A percentile compares a stretch with the other conserved stretches of the same genome.
These are phyloP conservation scores for Melanostoma mellinum DNA, from an alignment of 2,888 invertebrate genomes.

Conservation along the genomic window DNA sequence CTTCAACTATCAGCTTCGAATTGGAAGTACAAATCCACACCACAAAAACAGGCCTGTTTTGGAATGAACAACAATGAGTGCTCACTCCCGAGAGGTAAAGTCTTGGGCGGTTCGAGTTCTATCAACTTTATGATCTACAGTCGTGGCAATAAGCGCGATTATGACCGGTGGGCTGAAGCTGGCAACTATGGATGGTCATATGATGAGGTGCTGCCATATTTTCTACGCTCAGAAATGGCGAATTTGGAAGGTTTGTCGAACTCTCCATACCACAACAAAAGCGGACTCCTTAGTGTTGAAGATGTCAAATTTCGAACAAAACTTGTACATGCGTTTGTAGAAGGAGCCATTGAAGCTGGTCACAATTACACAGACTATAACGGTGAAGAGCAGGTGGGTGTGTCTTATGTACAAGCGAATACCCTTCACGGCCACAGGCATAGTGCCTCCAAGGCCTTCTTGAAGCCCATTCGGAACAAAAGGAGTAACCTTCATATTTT, in stretches of 20 bases:
- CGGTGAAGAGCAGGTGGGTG: slow-evolving; percentile 85
- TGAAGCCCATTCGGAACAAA: slow-evolving; percentile 83
- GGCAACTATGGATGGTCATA: slow-evolving; percentile 91
- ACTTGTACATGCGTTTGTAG: slow-evolving; percentile 83
- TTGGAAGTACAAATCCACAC: slow-evolving; percentile 88
- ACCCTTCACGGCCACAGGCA: slow-evolving; percentile 85
- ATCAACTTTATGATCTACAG: slow-evolving; percentile 89
- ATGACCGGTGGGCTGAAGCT: slow-evolving; percentile 86
- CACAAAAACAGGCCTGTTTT: slow-evolving; percentile 85
- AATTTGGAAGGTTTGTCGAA: slow-evolving; percentile 81
- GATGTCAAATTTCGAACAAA: slow-evolving; percentile 84
- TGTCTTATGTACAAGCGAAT: slow-evolving; percentile 86
- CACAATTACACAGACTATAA: slow-evolving; percentile 88
- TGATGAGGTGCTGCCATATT: slow-evolving; percentile 85
- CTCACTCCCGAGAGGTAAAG: slow-evolving; percentile 84
- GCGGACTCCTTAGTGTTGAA: slow-evolving; percentile 86
- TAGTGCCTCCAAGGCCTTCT: slow-evolving; percentile 86
- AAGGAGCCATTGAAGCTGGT: slow-evolving; percentile 86
- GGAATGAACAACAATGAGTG: slow-evolving; percentile 81
- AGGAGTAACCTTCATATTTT: slow-evolving; percentile 87
- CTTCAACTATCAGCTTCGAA: slow-evolving; percentile 83
- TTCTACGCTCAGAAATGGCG: slow-evolving; percentile 84
- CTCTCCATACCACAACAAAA: slow-evolving; percentile 84
- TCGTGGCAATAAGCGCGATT: slow-evolving; percentile 88
- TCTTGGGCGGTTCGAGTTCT: slow-evolving; percentile 84